phyloP scores from a whole-genome alignment of 2,797 vertebrate species.

The Lepilemur septentrionalis region DNA sequence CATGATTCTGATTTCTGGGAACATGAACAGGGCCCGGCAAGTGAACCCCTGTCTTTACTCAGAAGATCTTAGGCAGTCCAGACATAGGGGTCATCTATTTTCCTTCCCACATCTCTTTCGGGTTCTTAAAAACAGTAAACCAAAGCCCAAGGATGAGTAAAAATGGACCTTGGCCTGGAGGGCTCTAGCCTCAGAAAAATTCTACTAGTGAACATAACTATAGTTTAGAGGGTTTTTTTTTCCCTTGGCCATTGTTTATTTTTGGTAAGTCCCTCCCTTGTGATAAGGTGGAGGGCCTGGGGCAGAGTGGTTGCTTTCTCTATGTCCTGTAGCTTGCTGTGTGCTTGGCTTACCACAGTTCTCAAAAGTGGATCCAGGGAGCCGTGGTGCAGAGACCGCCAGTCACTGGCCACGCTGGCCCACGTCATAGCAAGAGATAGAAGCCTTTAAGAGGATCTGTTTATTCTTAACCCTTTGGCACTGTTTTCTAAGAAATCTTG shows the following conservation, averaged over 20 bases:
- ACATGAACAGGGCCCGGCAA: not conserved
- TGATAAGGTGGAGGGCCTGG: constrained; percentile 45
- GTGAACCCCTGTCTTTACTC: not conserved
- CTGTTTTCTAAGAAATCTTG: constrained; percentile 39
- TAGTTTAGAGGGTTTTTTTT: not conserved
- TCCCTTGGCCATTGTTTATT: constrained; percentile 15
- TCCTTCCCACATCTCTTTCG: not conserved
- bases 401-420: not conserved
- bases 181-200: not conserved
- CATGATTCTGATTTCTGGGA: not conserved
- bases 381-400: not conserved
- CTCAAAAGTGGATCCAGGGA: constrained; percentile 27
- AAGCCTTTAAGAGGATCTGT: not conserved
- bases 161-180: not conserved
- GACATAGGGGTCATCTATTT: not conserved
- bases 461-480: not conserved
- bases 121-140: constrained; percentile 17
- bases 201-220: not conserved
- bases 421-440: not conserved
- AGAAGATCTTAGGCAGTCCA: not conserved
- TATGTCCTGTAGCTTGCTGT: not conserved
- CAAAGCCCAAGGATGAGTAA: constrained; percentile 10
- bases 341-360: not conserved
- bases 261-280: constrained; percentile 58
- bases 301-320: not conserved